Percentiles rank a stretch among this genome's conserved stretches.
These are phyloP conservation scores for Cyclina sinensis DNA, from an alignment of 1,140 invertebrate genomes.

Conservation along the genomic window DNA sequence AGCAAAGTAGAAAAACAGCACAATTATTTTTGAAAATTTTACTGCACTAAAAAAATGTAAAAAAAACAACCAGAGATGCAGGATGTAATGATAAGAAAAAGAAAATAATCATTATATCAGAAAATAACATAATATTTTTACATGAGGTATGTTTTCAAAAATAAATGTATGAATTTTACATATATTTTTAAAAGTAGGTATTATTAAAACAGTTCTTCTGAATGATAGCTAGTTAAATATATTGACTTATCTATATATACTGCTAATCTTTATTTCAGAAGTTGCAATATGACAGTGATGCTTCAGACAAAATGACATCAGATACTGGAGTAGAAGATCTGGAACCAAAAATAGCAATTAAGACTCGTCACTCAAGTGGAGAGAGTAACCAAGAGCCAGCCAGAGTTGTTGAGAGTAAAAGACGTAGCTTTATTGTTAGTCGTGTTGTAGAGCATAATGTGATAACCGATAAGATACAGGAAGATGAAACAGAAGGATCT, in stretches of 20 bases:
- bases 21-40: no score
- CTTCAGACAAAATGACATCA: slow-evolving; percentile 14
- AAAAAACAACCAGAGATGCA: no score
- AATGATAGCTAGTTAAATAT: no score
- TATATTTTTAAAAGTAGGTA: no score
- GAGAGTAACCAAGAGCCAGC: slow-evolving; percentile 44
- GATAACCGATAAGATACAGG: slow-evolving; percentile 77
- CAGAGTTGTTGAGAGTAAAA: slow-evolving; percentile 79
- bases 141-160: no score
- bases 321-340: slow-evolving; percentile 33
- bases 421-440: slow-evolving; percentile 80
- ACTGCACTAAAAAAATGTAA: no score
- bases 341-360: slow-evolving; percentile 67
- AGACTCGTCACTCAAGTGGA: slow-evolving; percentile 46
- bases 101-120: no score
- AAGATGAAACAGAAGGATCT: slow-evolving; percentile 78
- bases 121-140: no score
- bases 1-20: no score
- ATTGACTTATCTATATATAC: no score
- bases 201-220: no score
- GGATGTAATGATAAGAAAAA: no score
- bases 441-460: slow-evolving; percentile 73
- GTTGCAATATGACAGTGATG: slow-evolving; percentile 71
- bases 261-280: slow-evolving; percentile 70
- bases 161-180: neutral